Evolutionary conservation across 1,140 invertebrate species (phyloP), one percentile per base, ranked within the genome.

Genomic region (Latrodectus geometricus): DNA sequence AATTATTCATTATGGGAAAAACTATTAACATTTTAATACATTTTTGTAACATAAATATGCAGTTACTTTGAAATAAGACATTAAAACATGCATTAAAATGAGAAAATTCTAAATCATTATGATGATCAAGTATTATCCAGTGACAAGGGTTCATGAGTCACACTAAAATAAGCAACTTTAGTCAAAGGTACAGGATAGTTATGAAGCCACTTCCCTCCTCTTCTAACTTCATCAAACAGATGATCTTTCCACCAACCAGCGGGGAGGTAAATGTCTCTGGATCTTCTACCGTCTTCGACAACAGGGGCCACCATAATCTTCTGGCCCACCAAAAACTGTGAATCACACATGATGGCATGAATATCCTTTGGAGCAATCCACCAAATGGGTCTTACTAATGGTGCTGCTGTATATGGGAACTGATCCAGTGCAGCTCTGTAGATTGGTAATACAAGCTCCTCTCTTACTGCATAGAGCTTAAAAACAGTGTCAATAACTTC

Each of bases 241-340:
- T 96, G 96, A 89, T 97, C 96, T 89, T 95, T 95, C 96, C 96
- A 98, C 9, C 96, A 94, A 0, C 96, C 96, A 61, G 94, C 94
- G 0, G 97, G 96, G 8, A 97, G 90, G 90, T 97, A 97, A 89
- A 98, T 95, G 91, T 94, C 93, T 88, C 95, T 91, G 78, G 93
- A 92, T 61, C 93, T 93, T 4, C 91, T 92, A 4, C 94, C 94
- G 0, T 93, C 92, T 72, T 95, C 92, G 8, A 98, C 90, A 56
- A 99, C 94, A 0, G 97, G 97, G 0, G 97, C 97, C 0, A 98
- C 97, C 15, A 99, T 95, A 0, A 98, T 92, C 89, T 97, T 95
- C 88, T 97, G 95, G 0, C 97, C 97, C 0, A 99, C 93, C 0
- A 96, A 94, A 91, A 98, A 99, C 90, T 99, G 95, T 89, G 97